phyloP scores from a whole-genome alignment of 1,140 invertebrate species.

The Stegodyphus dumicola region DNA sequence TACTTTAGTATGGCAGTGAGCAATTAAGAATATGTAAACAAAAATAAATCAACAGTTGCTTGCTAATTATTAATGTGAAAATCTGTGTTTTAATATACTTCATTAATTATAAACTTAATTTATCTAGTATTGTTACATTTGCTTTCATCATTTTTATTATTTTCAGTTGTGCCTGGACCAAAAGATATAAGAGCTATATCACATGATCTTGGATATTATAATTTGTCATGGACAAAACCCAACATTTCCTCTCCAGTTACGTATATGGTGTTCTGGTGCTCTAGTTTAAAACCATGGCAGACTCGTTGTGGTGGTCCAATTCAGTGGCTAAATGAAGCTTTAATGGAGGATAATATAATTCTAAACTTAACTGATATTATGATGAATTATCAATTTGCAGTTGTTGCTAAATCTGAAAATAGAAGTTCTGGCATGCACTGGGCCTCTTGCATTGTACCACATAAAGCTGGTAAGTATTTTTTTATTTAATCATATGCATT shows the following conservation, averaged over 20 bases:
- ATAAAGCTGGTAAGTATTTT: slow-evolving; percentile 40
- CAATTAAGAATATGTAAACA: too few species aligned
- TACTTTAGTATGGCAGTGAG: too few species aligned
- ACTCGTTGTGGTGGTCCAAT: slow-evolving; percentile 46
- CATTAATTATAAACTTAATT: neutral
- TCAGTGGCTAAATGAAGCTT: slow-evolving; percentile 17
- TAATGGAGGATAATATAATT: neutral
- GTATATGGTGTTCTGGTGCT: slow-evolving; percentile 59
- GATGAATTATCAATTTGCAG: slow-evolving; percentile 54
- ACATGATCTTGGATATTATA: slow-evolving; percentile 48
- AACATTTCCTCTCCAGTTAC: neutral
- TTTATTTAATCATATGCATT: too few species aligned
- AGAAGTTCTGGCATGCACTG: slow-evolving; percentile 58
- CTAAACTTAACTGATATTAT: slow-evolving; percentile 10
- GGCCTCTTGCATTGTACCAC: slow-evolving; percentile 58
- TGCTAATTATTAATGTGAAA: too few species aligned
- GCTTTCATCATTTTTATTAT: neutral
- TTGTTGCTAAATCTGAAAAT: slow-evolving; percentile 19
- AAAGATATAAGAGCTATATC: slow-evolving; percentile 47
- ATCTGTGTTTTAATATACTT: neutral
- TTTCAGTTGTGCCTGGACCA: slow-evolving; percentile 33
- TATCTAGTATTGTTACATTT: neutral
- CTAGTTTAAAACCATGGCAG: slow-evolving; percentile 17
- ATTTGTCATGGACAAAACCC: slow-evolving; percentile 31
- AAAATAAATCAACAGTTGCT: too few species aligned